A percentile compares a stretch with the other conserved stretches of the same genome.
These are phyloP conservation scores for Fragum whitleyi DNA, from an alignment of 2,888 invertebrate genomes.

Conservation along the genomic window DNA sequence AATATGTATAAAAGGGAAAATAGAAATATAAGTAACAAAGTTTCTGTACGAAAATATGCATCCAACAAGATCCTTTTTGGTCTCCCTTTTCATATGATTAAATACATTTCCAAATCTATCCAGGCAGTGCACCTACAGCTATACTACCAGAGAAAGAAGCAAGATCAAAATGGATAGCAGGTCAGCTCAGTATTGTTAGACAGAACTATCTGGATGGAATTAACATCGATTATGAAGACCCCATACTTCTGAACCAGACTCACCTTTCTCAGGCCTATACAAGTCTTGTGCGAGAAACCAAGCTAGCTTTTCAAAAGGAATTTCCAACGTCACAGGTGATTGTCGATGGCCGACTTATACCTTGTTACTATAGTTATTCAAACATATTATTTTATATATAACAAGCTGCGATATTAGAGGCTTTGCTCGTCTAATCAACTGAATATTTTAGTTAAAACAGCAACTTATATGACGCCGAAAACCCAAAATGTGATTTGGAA, in stretches of 20 bases:
- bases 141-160: slow-evolving; percentile 69
- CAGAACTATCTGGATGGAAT: slow-evolving; percentile 82
- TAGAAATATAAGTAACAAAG: too few relatives aligned
- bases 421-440: too few relatives aligned
- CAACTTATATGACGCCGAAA: too few relatives aligned
- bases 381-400: too few relatives aligned
- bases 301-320: slow-evolving; percentile 71
- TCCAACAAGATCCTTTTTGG: too few relatives aligned
- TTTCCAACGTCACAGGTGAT: slow-evolving; percentile 80
- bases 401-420: too few relatives aligned
- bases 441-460: too few relatives aligned
- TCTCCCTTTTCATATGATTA: too few relatives aligned
- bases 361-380: background rate
- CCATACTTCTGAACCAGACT: slow-evolving; percentile 72
- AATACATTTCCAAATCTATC: background rate
- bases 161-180: slow-evolving; percentile 77
- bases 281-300: slow-evolving; percentile 78
- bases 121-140: slow-evolving; percentile 53
- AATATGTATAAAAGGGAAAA: too few relatives aligned
- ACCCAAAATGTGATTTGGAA: too few relatives aligned
- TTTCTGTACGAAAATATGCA: too few relatives aligned
- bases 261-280: slow-evolving; percentile 77
- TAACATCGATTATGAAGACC: slow-evolving; percentile 85
- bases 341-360: too few relatives aligned
- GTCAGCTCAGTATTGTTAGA: slow-evolving; percentile 72